Evolutionary conservation across 2,888 invertebrate species (phyloP), one percentile per base, ranked within the genome.

Genomic region (Capitulum mitella): DNA sequence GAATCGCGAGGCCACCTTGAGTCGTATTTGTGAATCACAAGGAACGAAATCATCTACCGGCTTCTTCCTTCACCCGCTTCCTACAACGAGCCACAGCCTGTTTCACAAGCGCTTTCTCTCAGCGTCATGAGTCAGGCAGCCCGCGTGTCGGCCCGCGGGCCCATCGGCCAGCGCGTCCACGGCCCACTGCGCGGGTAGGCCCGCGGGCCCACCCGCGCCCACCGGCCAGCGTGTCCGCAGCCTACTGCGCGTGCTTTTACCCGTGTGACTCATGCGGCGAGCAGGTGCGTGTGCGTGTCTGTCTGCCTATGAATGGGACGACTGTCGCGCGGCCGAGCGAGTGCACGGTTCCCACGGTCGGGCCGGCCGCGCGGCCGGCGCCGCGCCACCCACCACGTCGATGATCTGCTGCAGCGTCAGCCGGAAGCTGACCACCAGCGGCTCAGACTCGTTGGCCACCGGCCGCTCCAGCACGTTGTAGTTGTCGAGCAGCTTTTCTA

Each of bases 341-440:
- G 3, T 54, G 19, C 19, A 26, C 19, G 19, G 51, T 8, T 26
- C 54, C 26, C 26, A 19, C 54, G 26, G 22, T 26, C 12, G 54
- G 26, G 22, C 54, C 26, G 48, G 48, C 48, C 48, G n/a, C n/a
- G n/a, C 46, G n/a, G 54, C n/a, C n/a, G n/a, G n/a, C n/a, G n/a
- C n/a, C n/a, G n/a, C n/a, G n/a, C 32, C 34, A 40, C 92, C 91
- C 89, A 96, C 95, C 92, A 96, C 95, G 90, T 96, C 95, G 88
- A 96, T 96, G 89, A 96, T 96, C 91, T 96, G 96, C 94, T 95
- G 95, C 88, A 96, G 91, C 86, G 95, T 96, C 89, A 96, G 92
- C 88, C 95, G 95, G 89, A 96, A 95, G 89, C 94, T 95, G 88
- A 96, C 92, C 89, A 93, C 92, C 87, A 96, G 90, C 86, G 95